Evolutionary conservation across 2,888 invertebrate genomes (phyloP).

Genomic region (Ischnus inquisitorius): DNA sequence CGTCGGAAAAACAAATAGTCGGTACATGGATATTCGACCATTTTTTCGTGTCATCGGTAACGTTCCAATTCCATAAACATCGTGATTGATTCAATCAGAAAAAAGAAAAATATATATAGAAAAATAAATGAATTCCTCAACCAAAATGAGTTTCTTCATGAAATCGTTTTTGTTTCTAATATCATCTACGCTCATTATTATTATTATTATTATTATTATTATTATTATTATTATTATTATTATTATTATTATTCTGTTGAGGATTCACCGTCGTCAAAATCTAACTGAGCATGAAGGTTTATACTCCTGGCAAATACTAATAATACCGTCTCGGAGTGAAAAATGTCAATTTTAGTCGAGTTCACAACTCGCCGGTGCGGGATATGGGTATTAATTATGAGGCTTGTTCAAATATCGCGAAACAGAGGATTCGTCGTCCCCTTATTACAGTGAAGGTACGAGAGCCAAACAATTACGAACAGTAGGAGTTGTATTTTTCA

Average conservation of each 20-base stretch:
- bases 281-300: neutral
- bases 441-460: constrained; percentile 70
- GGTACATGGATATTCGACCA: neutral
- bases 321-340: constrained; percentile 65
- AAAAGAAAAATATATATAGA: neutral
- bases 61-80: too few species aligned
- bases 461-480: constrained; percentile 26
- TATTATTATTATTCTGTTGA: neutral
- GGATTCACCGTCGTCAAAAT: too few species aligned
- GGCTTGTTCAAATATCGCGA: constrained; percentile 84
- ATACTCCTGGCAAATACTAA: constrained; percentile 69
- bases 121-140: neutral
- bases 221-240: constrained; percentile 2
- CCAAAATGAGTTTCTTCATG: neutral
- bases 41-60: too few species aligned
- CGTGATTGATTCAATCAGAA: neutral
- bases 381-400: constrained; percentile 84
- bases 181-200: neutral
- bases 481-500: constrained; percentile 50
- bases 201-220: neutral
- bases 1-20: neutral
- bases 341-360: constrained; percentile 61
- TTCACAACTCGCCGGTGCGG: constrained; percentile 72
- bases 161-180: neutral
- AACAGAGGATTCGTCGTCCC: constrained; percentile 71